phyloP scores from a whole-genome alignment of 2,888 invertebrate genomes.

The Eulithis prunata region DNA sequence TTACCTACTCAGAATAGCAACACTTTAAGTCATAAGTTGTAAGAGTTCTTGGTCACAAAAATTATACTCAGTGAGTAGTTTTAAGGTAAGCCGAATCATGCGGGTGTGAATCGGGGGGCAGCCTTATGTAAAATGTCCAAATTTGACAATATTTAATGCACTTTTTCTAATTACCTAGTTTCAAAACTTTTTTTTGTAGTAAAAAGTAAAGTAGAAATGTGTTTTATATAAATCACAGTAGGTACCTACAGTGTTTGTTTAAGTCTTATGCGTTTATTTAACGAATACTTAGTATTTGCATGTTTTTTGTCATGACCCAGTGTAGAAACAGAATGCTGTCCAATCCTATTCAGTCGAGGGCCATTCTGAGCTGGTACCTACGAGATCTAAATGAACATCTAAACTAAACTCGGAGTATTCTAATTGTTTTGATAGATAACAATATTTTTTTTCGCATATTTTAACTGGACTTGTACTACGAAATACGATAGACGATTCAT shows the following conservation, averaged over 20 bases:
- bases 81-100: neutral
- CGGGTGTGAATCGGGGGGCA: neutral
- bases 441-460: no score
- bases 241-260: conserved; percentile 23
- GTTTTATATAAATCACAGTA: conserved; percentile 4
- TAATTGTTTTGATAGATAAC: no score
- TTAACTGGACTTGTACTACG: no score
- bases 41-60: neutral
- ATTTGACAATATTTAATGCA: conserved; percentile 66
- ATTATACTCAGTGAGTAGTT: neutral
- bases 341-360: no score
- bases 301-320: no score
- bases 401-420: no score
- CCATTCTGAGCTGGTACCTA: no score
- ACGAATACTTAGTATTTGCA: neutral
- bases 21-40: no score
- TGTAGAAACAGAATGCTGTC: no score
- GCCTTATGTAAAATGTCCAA: conserved; percentile 48
- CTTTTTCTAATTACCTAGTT: conserved; percentile 63
- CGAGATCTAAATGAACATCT: no score
- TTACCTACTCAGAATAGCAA: neutral
- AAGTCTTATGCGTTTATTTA: conserved; percentile 11
- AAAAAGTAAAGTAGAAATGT: neutral
- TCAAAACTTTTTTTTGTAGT: neutral
- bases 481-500: no score